These are phyloP conservation scores for Ibidorhyncha struthersii DNA, from an alignment of 2,113 vertebrate genomes.

Conservation along the genomic window DNA sequence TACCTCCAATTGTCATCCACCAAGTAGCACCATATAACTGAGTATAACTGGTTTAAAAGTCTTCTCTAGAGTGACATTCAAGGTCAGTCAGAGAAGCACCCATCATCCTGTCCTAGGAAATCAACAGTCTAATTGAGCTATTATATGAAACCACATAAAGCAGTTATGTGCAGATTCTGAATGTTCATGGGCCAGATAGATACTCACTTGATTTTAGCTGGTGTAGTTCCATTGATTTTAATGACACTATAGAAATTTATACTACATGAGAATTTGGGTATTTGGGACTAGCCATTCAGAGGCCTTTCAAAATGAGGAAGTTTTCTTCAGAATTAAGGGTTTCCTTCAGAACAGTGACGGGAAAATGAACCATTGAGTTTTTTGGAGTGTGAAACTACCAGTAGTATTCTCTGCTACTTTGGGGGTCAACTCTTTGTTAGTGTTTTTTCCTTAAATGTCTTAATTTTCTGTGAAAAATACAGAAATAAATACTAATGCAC, in stretches of 20 bases:
- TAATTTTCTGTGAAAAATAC: neutral
- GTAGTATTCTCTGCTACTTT: neutral
- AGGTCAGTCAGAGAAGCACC: neutral
- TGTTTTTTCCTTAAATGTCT: neutral
- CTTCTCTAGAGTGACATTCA: neutral
- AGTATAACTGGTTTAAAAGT: neutral
- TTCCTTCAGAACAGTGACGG: neutral
- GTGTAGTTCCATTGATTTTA: neutral
- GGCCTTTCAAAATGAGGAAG: neutral
- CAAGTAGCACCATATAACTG: neutral
- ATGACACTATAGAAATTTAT: neutral
- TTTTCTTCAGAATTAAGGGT: neutral
- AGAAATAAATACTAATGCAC: neutral
- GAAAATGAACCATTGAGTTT: neutral
- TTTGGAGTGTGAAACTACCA: neutral
- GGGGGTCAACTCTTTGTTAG: neutral
- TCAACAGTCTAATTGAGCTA: neutral
- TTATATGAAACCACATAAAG: neutral
- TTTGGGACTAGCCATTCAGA: neutral
- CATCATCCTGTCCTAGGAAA: neutral
- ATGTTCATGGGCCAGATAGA: neutral
- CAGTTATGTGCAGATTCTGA: neutral
- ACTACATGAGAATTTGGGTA: neutral
- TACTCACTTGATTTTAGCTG: neutral
- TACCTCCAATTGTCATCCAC: neutral